Base-by-base conservation (phyloP, 2,113 vertebrate species). In the Plecotus auritus region DNA sequence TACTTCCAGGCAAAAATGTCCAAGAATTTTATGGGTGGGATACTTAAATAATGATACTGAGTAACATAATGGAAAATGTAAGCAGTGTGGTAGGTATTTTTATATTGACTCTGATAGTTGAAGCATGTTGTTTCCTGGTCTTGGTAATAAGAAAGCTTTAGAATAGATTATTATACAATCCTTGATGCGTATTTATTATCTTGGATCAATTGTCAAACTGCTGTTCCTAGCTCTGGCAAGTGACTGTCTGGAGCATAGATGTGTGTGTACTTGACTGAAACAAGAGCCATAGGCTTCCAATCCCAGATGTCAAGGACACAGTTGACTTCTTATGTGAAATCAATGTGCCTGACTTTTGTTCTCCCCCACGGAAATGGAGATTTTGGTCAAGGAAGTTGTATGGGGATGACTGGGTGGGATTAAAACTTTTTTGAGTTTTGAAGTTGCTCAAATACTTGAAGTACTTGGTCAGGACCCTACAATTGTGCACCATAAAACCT, bases 91-190 rank as follows among this genome's bases (percentile, higher is more conserved):
- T 80, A 40, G 4, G 17, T 81, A 20, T 82, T 85, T 91, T 80
- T 72, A 10, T 91, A 76, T 81, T 87, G 77, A 42, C 3, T 45
- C 32, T 80, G 16, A 37, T 82, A 90, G 20, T 70, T 69, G 14
- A 72, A 30, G n/a, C 59, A 64, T 89, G 45, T 72, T 96, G 14
- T 45, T 95, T 86, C 72, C 81, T 95, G 51, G 40, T 72, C 28
- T 94, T 86, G 81, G 86, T 78, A 90, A 78, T 23, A 72, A 89
- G 64, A 83, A 91, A 92, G 7, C 32, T 77, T 83, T 89, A 66
- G 35, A 93, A 49, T 45, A 77, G 74, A 49, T 74, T 59, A 23
- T 90, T 85, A 95, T 26, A 69, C 70, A 37, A 16, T 69, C 47
- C 17, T 17, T 81, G 88, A n/a, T 35, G 17, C 47, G 30, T 35